These are phyloP conservation scores for Psilopogon haemacephalus DNA, from an alignment of 2,113 vertebrate genomes.

Conservation along the genomic window DNA sequence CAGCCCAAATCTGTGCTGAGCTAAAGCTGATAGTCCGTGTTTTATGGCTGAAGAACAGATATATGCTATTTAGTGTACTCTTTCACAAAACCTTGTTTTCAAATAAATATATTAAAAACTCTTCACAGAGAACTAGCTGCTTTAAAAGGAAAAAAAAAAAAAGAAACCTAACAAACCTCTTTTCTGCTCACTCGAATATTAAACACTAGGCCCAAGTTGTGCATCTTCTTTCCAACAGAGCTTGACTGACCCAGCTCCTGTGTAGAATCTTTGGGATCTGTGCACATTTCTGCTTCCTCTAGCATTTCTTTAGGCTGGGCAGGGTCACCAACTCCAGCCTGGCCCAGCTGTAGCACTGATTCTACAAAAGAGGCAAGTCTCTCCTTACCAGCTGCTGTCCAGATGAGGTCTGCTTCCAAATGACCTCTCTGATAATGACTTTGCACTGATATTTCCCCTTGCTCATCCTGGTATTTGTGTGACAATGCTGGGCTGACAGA, in stretches of 20 bases:
- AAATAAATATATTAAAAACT: conserved; percentile 82
- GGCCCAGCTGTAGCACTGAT: neutral
- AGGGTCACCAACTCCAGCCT: neutral
- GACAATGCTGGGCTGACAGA: neutral
- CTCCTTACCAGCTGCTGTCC: neutral
- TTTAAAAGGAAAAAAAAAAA: neutral
- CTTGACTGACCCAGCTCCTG: neutral
- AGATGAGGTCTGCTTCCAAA: neutral
- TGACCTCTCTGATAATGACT: neutral
- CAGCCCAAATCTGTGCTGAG: conserved; percentile 56
- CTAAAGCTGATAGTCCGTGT: conserved; percentile 50
- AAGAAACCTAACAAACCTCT: neutral
- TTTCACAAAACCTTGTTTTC: conserved; percentile 78
- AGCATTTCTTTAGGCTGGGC: neutral
- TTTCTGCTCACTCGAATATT: neutral
- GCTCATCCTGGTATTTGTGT: neutral
- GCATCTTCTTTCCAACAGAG: neutral
- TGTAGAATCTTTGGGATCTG: neutral
- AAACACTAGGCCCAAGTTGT: neutral
- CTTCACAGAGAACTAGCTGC: conserved; percentile 2
- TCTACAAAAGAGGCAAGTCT: neutral
- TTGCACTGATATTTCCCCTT: neutral
- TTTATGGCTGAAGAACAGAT: conserved; percentile 67
- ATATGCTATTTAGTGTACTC: conserved; percentile 72
- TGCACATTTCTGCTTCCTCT: neutral